Conservation (phyloP, 1,140 invertebrate species). For the Caenorhabditis remanei region DNA sequence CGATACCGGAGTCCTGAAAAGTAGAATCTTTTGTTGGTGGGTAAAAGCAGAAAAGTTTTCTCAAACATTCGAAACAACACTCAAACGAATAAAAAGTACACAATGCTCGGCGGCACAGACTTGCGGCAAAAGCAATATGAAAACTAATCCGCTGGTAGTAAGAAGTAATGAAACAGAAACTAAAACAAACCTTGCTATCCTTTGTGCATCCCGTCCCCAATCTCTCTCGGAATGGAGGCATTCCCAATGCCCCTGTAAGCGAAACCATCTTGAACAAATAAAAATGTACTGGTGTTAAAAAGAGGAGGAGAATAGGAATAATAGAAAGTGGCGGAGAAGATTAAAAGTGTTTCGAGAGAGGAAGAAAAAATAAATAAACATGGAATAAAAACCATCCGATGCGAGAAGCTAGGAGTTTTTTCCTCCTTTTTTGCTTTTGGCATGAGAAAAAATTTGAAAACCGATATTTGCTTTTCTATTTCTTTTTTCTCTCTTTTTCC, state of each 20-base stretch:
- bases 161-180: slow-evolving; percentile 11
- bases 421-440: background rate
- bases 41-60: background rate
- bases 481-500: slow-evolving; percentile 33
- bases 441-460: slow-evolving; percentile 26
- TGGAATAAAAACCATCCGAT: slow-evolving; percentile 8
- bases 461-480: slow-evolving; percentile 50
- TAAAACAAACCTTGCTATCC: slow-evolving; percentile 50
- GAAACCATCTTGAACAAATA: slow-evolving; percentile 56
- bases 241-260: slow-evolving; percentile 51
- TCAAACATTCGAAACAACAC: slow-evolving; percentile 29
- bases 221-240: slow-evolving; percentile 48
- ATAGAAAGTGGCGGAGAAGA: background rate
- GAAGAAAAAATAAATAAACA: slow-evolving; percentile 15
- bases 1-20: slow-evolving; percentile 43
- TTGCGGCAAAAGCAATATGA: background rate
- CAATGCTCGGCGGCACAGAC: slow-evolving; percentile 2
- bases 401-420: background rate
- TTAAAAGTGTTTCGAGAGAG: slow-evolving; percentile 28
- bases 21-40: background rate
- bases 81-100: slow-evolving; percentile 20
- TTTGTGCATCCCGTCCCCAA: slow-evolving; percentile 40
- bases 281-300: slow-evolving; percentile 11
- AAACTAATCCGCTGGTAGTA: background rate
- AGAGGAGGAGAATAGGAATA: slow-evolving; percentile 19